Conservation (phyloP, 2,113 vertebrate genomes). For the Lycocorax pyrrhopterus region DNA sequence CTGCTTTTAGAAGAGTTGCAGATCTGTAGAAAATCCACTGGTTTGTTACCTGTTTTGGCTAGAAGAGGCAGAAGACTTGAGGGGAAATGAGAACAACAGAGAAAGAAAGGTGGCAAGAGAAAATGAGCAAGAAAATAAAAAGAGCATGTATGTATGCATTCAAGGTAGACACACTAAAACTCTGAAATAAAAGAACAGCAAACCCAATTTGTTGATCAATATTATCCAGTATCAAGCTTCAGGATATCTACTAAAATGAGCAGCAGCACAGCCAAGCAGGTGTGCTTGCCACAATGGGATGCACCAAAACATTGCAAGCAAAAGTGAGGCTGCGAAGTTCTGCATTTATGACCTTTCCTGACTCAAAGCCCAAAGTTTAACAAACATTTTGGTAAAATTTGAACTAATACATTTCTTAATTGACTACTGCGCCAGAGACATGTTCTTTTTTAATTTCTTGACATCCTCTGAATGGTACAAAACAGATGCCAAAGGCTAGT, state of each 20-base stretch:
- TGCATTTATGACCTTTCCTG: background rate
- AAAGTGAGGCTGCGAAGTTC: background rate
- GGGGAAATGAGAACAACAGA: background rate
- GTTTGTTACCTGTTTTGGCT: background rate
- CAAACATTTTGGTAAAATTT: background rate
- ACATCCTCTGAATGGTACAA: background rate
- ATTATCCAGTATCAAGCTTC: background rate
- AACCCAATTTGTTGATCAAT: background rate
- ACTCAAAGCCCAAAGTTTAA: background rate
- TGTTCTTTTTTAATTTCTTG: background rate
- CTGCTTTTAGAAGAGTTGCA: background rate
- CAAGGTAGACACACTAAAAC: background rate
- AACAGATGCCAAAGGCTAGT: background rate
- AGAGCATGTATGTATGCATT: background rate
- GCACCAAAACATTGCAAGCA: background rate
- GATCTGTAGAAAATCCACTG: background rate
- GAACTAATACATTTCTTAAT: background rate
- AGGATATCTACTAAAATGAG: background rate
- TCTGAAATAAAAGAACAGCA: background rate
- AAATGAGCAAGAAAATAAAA: background rate
- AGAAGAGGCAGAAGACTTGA: background rate
- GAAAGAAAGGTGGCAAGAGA: background rate
- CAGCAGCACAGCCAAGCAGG: background rate
- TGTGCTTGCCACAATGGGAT: accelerated
- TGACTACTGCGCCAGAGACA: background rate